Base-by-base conservation (phyloP, 1,140 invertebrate genomes). In the Spodoptera litura region DNA sequence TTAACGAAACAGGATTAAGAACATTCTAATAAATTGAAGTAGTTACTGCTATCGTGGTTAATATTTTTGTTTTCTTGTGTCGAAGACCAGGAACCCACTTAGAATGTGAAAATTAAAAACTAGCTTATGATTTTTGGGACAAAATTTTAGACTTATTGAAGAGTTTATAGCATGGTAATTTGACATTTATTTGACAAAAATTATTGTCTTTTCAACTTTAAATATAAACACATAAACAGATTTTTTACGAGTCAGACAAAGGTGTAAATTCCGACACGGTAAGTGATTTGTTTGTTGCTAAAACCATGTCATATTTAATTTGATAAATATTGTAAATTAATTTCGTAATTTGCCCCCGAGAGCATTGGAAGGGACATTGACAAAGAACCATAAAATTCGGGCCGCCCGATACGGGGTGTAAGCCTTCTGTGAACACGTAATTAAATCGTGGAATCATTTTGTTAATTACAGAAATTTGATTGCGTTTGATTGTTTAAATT, bases 391-490 rank as follows among this genome's bases (percentile, higher is more conserved):
- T 79, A 75, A 75, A 79, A 79, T 66, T 59, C 38, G 38, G 38
- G 61, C 52, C 62, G n/a, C 70, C 59, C 13, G 49, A 72, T 53
- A 71, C 44, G 15, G 20, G 15, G 20, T 12, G 31, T 31, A 25
- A 35, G 49, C 35, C 49, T 44, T 44, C 52, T 38, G 61, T 51
- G 15, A 68, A 52, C 55, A 53, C 35, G 78, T 70, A 74, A 79
- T 79, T 73, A 75, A 79, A 79, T 70, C 61, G 51, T 59, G 38
- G n/a, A 79, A 68, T 74, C 49, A 58, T 74, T 73, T 68, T 59
- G 62, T 75, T 79, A 74, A 79, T 79, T 79, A 79, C 51, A 59
- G 59, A 52, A 79, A 79, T 79, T 58, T 70, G 71, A 79, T 74
- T 79, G 31, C 13, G 49, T 59, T 73, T 61, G 35, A 73, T 73